Conservation (phyloP, 1,140 invertebrate species). For the Periplaneta americana region DNA sequence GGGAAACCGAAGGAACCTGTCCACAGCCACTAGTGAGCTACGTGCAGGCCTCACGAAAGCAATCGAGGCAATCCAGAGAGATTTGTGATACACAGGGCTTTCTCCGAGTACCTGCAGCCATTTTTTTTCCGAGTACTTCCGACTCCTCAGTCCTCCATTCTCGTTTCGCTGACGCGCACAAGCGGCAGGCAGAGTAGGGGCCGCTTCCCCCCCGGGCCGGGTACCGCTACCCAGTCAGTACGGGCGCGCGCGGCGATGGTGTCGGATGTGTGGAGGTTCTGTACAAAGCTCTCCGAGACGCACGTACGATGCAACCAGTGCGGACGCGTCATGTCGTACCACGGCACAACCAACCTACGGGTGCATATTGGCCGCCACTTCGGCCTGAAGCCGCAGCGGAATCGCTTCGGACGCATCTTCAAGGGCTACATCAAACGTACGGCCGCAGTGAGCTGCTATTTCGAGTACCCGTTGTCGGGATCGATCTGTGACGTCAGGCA, state of each 20-base stretch:
- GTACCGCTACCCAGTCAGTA: neutral
- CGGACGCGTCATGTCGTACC: conserved; percentile 20
- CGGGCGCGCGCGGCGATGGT: conserved; percentile 8
- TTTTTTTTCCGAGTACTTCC: too few relatives aligned
- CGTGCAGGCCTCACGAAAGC: too few relatives aligned
- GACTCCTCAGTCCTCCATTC: too few relatives aligned
- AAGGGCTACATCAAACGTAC: conserved; percentile 16
- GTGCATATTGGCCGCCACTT: conserved; percentile 21
- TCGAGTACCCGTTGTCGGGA: neutral
- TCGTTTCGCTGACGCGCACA: too few relatives aligned
- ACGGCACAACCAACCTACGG: conserved; percentile 21
- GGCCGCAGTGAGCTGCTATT: neutral
- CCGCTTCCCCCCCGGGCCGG: neutral
- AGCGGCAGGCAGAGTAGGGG: neutral
- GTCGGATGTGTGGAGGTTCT: conserved; percentile 20
- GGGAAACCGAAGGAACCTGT: too few relatives aligned
- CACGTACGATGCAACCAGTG: conserved; percentile 19
- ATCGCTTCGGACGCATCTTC: conserved; percentile 3
- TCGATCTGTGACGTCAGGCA: neutral
- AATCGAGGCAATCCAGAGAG: too few relatives aligned
- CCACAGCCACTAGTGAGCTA: too few relatives aligned
- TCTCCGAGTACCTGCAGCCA: too few relatives aligned
- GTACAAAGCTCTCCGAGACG: conserved; percentile 14
- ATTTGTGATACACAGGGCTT: too few relatives aligned
- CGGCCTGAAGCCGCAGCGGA: conserved; percentile 14